Evolutionary conservation across 2,888 invertebrate genomes (phyloP), one percentile per base, ranked within the genome.

Genomic region (Eilema depressum): DNA sequence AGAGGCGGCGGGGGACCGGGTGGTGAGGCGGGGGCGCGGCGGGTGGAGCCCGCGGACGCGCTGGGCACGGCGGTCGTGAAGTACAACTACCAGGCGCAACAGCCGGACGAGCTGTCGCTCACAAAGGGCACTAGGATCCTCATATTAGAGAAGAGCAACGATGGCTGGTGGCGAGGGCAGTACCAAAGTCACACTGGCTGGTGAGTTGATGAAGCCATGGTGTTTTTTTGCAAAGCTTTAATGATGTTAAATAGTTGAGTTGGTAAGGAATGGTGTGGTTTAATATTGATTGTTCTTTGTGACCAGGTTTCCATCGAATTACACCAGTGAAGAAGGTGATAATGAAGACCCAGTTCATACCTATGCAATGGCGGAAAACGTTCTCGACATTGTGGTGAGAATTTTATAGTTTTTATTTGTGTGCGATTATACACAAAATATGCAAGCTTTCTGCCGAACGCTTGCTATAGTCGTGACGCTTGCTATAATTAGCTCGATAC

Each of bases 121-220:
- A 97, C 98, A 62, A 99, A 99, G 95, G 99, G 99, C 82, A 99
- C 99, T 70, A 96, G 98, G 84, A 99, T 99, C 82, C 96, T 98
- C 75, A 99, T 99, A 80, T 95, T 99, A 79, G 99, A 99, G 95
- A 99, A 99, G 95, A 99, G 99, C 86, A 99, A 99, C 83, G 99
- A 99, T 93, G 99, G 98, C 75, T 99, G 99, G 99, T 99, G 99
- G 99, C 97, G 99, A 87, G 99, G 99, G 66, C 98, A 98, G 94
- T 95, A 94, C 78, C 95, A 96, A 93, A 91, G 94, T 73, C 95
- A 96, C 88, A 89, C 95, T 82, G 92, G 96, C 83, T 92, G 96
- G 96, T 95, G 85, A 88, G 95, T 81, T 68, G n/a, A 37, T 25
- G 53, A 10, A 53, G 10, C 61, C 28, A 30, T n/a, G 30, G 7